These are phyloP conservation scores for Sminthurides aquaticus DNA, from an alignment of 2,888 invertebrate genomes.

Conservation along the genomic window DNA sequence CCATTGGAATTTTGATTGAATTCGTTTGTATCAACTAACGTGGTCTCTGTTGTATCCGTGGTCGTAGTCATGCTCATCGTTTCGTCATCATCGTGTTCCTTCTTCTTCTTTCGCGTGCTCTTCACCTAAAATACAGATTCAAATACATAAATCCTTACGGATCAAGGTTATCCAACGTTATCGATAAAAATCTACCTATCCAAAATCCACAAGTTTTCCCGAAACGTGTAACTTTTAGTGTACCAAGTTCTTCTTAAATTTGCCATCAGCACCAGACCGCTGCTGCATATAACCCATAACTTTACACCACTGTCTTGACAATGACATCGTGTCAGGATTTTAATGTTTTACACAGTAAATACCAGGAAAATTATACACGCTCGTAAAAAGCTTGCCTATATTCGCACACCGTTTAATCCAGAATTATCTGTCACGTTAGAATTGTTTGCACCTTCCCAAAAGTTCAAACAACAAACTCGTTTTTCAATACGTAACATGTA, in stretches of 20 bases:
- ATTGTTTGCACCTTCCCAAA: too few relatives aligned
- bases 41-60: constrained; percentile 63
- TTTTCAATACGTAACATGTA: too few relatives aligned
- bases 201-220: too few relatives aligned
- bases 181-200: neutral
- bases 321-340: neutral
- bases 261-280: too few relatives aligned
- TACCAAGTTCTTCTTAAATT: too few relatives aligned
- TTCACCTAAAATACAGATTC: constrained; percentile 37
- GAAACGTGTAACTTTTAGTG: too few relatives aligned
- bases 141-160: constrained; percentile 8
- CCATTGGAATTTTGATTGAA: constrained; percentile 22
- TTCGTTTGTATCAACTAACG: constrained; percentile 52
- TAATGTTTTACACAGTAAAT: too few relatives aligned
- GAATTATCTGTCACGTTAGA: too few relatives aligned
- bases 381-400: too few relatives aligned
- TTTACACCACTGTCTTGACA: neutral
- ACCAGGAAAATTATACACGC: too few relatives aligned
- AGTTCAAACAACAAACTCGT: too few relatives aligned
- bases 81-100: constrained; percentile 51
- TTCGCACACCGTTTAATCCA: too few relatives aligned
- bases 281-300: neutral
- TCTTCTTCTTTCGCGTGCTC: constrained; percentile 40
- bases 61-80: constrained; percentile 48
- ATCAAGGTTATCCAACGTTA: neutral